Evolutionary conservation across 2,113 vertebrate species (phyloP).

Genomic region (Cricetomys ansorgei): DNA sequence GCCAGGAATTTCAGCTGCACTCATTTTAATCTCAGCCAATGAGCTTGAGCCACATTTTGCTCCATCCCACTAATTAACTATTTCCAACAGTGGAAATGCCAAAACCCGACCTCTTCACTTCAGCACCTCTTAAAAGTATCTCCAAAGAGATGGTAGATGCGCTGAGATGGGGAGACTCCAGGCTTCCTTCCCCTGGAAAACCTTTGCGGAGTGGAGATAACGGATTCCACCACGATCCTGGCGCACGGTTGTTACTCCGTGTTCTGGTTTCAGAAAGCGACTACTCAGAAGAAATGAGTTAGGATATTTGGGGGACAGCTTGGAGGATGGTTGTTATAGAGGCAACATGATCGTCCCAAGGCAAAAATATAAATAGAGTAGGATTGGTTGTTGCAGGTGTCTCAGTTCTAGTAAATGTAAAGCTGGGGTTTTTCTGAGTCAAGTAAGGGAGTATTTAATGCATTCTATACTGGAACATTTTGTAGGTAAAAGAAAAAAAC

Average conservation of each 20-base stretch:
- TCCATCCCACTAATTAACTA: neutral
- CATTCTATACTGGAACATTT: slow-evolving; percentile 12
- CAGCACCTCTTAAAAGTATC: neutral
- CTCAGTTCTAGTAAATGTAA: neutral
- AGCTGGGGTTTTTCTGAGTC: slow-evolving; percentile 8
- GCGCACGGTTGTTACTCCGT: neutral
- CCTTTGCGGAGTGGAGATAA: neutral
- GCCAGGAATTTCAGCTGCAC: neutral
- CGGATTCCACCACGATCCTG: neutral
- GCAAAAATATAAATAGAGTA: neutral
- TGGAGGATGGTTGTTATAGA: neutral
- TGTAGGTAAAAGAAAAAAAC: neutral
- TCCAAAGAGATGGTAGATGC: neutral
- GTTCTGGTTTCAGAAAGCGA: slow-evolving; percentile 9
- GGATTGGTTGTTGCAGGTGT: neutral
- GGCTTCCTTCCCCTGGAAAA: neutral
- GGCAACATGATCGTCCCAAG: neutral
- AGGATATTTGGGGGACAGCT: neutral
- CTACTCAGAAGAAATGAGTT: neutral
- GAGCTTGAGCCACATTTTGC: neutral
- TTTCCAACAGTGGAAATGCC: neutral
- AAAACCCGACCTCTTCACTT: neutral
- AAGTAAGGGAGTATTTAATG: slow-evolving; percentile 32
- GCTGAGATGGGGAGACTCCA: fast-evolving
- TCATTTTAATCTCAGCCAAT: neutral